phyloP scores from a whole-genome alignment of 2,797 vertebrate genomes.

The Macropus fuliginosus region DNA sequence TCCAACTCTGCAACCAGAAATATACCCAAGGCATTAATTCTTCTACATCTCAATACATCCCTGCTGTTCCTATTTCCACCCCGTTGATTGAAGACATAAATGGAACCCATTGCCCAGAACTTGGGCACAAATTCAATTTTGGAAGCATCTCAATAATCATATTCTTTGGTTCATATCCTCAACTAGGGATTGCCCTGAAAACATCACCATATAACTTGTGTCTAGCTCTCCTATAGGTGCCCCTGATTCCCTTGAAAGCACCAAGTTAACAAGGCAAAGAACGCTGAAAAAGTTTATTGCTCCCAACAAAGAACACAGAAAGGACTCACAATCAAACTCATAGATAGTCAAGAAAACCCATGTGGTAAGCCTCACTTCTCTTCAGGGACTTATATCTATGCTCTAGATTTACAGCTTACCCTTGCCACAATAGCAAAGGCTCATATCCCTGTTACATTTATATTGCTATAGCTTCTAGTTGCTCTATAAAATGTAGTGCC shows the following conservation, averaged over 20 bases:
- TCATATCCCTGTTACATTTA: neutral
- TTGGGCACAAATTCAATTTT: neutral
- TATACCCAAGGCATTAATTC: neutral
- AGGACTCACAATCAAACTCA: neutral
- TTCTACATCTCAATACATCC: neutral
- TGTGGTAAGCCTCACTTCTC: neutral
- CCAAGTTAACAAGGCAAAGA: neutral
- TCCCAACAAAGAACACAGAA: neutral
- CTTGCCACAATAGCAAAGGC: neutral
- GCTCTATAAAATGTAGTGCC: conserved; percentile 33
- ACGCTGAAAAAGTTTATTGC: neutral
- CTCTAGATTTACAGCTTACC: neutral
- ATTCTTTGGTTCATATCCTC: neutral
- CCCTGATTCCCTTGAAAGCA: neutral
- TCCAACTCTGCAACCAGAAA: neutral
- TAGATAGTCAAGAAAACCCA: neutral
- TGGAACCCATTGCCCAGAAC: neutral
- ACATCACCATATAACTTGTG: neutral
- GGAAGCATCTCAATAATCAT: neutral
- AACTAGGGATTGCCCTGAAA: neutral
- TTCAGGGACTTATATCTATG: neutral
- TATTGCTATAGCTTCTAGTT: conserved; percentile 25
- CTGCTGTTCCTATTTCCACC: neutral
- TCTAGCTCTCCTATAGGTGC: neutral
- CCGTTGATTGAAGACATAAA: neutral